Base-by-base conservation (phyloP, 1,140 invertebrate species). In the Penaeus vannamei region DNA sequence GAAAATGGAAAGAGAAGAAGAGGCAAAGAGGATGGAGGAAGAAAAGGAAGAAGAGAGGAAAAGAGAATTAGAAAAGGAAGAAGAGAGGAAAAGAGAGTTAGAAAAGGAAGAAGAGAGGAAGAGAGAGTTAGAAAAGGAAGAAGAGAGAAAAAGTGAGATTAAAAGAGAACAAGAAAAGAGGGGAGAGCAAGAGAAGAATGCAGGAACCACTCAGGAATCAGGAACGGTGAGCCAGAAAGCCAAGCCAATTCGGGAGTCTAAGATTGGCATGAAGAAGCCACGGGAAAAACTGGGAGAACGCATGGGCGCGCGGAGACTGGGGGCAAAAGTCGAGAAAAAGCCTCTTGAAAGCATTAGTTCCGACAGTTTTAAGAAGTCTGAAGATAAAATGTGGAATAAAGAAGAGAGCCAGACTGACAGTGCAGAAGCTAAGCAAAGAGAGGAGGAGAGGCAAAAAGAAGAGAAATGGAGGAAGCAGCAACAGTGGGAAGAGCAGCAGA, bases 211-310 rank as follows among this genome's bases (percentile, higher is more conserved):
- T 2, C 36, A 29, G 5, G 69, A 76, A 1, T 29, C 26, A 76
- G 26, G 36, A 36, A 17, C 0, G 20, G 26, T 17, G 36, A n/a
- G 26, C 36, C 69, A 76, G 53, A 80, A 66, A 20, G n/a, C 83
- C 20, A 90, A 89, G 83, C 42, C 64, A 66, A 26, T 62, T 20
- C 82, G 89, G 32, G 84, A 90, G 72, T 84, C 82, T 22, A 91
- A 90, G 83, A 88, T 91, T 60, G 91, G 91, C 23, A 76, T 90
- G 62, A 91, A 91, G 77, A 91, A 91, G 32, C 91, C 91, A 10
- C 77, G 91, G 46, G 91, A 91, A 80, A 91, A 86, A 79, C 84
- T 91, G n/a, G 89, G 91, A 29, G 91, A 91, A 64, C 87, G 86
- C 32, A 80, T 89, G 32, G 91, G 91, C 1, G 62, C 88, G 20